Conservation (phyloP, 2,797 vertebrate genomes). For the Microchirus variegatus region DNA sequence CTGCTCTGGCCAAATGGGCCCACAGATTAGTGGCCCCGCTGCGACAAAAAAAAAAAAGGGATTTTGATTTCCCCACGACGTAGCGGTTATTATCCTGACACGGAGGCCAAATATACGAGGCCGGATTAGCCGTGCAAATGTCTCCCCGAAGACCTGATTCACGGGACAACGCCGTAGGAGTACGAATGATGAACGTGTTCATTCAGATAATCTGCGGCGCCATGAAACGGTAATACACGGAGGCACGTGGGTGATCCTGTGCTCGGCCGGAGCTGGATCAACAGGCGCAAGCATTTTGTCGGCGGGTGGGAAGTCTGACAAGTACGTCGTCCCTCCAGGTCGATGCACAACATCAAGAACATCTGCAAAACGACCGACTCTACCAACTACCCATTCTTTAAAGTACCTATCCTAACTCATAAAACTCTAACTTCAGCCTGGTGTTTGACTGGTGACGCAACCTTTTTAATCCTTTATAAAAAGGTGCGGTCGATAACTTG, state of each 20-base stretch:
- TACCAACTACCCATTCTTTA: no score
- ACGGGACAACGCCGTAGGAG: not conserved
- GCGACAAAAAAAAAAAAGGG: constrained; percentile 47
- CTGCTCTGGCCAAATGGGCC: constrained; percentile 33
- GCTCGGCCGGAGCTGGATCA: not conserved
- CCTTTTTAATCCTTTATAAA: no score
- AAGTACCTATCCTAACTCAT: no score
- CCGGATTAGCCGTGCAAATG: constrained; percentile 5
- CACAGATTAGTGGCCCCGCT: constrained; percentile 38
- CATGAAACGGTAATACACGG: not conserved
- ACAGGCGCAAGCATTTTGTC: not conserved
- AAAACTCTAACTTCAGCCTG: no score
- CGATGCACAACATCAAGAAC: not conserved
- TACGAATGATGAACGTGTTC: not conserved
- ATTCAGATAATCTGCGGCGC: constrained; percentile 5
- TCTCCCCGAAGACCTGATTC: not conserved
- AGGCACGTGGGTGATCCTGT: not conserved
- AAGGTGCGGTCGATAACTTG: no score
- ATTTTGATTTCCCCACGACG: constrained; percentile 40
- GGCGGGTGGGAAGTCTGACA: not conserved
- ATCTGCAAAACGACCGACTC: not conserved
- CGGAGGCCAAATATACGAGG: constrained; percentile 6
- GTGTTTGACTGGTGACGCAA: no score
- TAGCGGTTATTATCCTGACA: constrained; percentile 38
- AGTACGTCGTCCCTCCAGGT: accelerated